Conservation (phyloP, 2,888 invertebrate genomes). For the Sesia bembeciformis region DNA sequence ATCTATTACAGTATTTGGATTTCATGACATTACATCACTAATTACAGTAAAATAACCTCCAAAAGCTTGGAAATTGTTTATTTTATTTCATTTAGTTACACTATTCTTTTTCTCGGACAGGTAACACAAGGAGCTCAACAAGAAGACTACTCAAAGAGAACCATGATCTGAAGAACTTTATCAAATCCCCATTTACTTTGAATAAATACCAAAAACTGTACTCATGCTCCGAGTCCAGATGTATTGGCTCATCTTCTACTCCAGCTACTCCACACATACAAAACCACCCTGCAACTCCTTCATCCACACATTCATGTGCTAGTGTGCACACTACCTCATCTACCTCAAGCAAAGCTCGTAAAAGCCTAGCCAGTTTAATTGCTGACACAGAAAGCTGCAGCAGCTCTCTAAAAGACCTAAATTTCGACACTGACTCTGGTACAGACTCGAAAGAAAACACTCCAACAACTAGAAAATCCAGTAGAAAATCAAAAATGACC, state of each 20-base stretch:
- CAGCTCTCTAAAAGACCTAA: slow-evolving; percentile 65
- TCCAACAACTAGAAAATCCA: slow-evolving; percentile 44
- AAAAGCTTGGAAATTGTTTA: too few relatives aligned
- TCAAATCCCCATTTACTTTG: slow-evolving; percentile 64
- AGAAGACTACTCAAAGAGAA: slow-evolving; percentile 42
- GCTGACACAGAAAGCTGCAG: slow-evolving; percentile 69
- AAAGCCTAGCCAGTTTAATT: slow-evolving; percentile 58
- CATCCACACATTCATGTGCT: slow-evolving; percentile 57
- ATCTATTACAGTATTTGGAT: too few relatives aligned
- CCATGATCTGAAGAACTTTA: slow-evolving; percentile 57
- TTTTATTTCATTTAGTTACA: too few relatives aligned
- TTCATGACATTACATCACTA: too few relatives aligned
- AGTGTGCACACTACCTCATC: slow-evolving; percentile 57
- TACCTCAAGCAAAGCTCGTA: slow-evolving; percentile 57
- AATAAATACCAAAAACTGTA: slow-evolving; percentile 58
- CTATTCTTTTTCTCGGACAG: slow-evolving; percentile 17
- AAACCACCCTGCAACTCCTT: slow-evolving; percentile 56
- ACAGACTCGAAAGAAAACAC: slow-evolving; percentile 66
- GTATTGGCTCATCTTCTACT: slow-evolving; percentile 46
- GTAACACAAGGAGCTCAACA: slow-evolving; percentile 45
- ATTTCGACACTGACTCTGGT: slow-evolving; percentile 62
- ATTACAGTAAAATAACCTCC: too few relatives aligned
- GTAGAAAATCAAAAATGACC: slow-evolving; percentile 36
- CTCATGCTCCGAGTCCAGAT: slow-evolving; percentile 39
- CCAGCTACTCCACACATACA: slow-evolving; percentile 57